phyloP scores from a whole-genome alignment of 2,113 vertebrate species.

The Marmota flaviventris region DNA sequence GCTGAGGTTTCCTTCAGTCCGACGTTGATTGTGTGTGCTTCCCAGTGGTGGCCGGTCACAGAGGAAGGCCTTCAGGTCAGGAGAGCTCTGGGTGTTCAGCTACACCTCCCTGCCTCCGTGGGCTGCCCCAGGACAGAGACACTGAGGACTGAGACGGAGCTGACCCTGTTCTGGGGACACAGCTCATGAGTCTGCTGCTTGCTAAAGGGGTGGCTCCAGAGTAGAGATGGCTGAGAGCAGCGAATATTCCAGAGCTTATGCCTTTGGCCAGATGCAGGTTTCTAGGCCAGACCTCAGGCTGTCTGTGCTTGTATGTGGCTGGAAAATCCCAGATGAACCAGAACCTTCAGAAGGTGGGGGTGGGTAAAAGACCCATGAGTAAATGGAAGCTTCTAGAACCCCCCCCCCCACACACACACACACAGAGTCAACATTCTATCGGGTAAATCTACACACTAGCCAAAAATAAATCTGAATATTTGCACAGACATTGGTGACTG shows the following conservation, averaged over 20 bases:
- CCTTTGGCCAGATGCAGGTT: not conserved
- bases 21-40: conserved; percentile 43
- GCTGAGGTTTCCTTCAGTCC: not conserved
- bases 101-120: not conserved
- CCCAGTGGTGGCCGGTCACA: conserved; percentile 18
- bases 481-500: not conserved
- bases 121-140: not conserved
- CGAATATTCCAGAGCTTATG: too few relatives aligned
- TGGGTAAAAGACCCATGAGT: not conserved
- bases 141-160: not conserved
- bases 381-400: conserved; percentile 6
- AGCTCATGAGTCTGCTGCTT: not conserved
- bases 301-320: rapidly evolving
- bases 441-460: not conserved
- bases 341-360: not conserved
- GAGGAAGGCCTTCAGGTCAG: conserved; percentile 1
- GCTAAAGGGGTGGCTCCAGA: not conserved
- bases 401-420: not conserved
- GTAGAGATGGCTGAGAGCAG: not conserved
- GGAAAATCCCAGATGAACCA: not conserved
- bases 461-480: not conserved
- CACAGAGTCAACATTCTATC: not conserved
- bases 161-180: not conserved
- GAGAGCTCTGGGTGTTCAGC: not conserved
- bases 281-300: not conserved